These are phyloP conservation scores for Elysia crispata DNA, from an alignment of 2,888 invertebrate species.

Conservation along the genomic window DNA sequence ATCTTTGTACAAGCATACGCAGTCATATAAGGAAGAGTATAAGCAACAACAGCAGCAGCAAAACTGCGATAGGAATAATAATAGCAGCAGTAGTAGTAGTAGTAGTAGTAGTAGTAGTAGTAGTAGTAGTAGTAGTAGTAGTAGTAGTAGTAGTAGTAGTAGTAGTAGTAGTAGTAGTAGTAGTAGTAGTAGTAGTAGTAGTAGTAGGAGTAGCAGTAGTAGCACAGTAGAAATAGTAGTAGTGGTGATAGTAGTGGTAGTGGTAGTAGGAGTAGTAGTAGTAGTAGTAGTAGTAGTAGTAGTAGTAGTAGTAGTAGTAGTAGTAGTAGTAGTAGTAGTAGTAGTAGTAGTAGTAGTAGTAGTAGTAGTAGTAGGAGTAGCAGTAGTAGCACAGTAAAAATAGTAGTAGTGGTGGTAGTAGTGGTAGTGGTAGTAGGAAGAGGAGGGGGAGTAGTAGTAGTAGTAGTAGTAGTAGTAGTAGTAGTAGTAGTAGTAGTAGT, in stretches of 20 bases:
- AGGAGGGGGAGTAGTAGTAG: no score
- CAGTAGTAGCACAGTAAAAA: neutral
- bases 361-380: no score
- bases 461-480: slow-evolving; percentile 14
- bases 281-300: no score
- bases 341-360: neutral
- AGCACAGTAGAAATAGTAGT: no score
- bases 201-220: no score
- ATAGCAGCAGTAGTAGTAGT: slow-evolving; percentile 9
- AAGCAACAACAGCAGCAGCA: neutral
- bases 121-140: neutral
- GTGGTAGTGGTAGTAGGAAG: neutral
- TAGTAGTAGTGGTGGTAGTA: neutral
- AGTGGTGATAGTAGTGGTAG: no score
- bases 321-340: slow-evolving; percentile 1
- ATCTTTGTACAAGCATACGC: no score
- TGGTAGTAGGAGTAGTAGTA: no score
- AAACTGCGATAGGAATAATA: neutral
- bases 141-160: slow-evolving; percentile 4
- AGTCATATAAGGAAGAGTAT: neutral
- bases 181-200: no score
- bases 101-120: neutral
- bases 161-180: neutral
- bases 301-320: slow-evolving; percentile 6
- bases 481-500: slow-evolving; percentile 15